These are phyloP conservation scores for Cephus runcator DNA, from an alignment of 2,888 invertebrate species.

Conservation along the genomic window DNA sequence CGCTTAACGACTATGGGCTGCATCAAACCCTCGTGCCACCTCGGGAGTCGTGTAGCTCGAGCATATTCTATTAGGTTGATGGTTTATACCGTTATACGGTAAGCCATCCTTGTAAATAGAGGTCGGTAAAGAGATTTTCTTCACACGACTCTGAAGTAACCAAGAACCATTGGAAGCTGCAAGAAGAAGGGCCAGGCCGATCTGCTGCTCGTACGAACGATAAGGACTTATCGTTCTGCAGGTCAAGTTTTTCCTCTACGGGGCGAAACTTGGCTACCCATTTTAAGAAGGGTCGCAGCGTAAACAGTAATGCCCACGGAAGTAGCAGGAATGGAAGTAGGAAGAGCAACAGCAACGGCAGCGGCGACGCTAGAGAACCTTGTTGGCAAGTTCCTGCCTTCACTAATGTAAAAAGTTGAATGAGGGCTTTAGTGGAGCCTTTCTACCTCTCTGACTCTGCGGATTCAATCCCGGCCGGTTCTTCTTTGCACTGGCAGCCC, in stretches of 20 bases:
- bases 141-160: too few relatives aligned
- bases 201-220: too few relatives aligned
- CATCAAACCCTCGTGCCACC: conserved; percentile 35
- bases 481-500: not conserved
- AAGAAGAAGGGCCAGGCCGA: too few relatives aligned
- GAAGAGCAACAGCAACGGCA: too few relatives aligned
- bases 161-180: too few relatives aligned
- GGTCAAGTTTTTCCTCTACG: too few relatives aligned
- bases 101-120: conserved; percentile 39
- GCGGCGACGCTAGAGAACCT: too few relatives aligned
- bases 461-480: not conserved
- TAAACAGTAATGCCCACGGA: too few relatives aligned
- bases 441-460: not conserved
- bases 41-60: conserved; percentile 27
- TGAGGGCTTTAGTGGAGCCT: conserved; percentile 1
- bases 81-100: conserved; percentile 33
- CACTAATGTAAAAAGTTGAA: not conserved
- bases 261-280: too few relatives aligned
- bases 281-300: too few relatives aligned
- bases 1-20: conserved; percentile 27
- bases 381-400: not conserved
- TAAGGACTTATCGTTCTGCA: too few relatives aligned
- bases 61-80: conserved; percentile 49
- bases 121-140: conserved; percentile 36
- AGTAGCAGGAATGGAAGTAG: too few relatives aligned